phyloP scores from a whole-genome alignment of 2,797 vertebrate species.

The Meda fulgida region DNA sequence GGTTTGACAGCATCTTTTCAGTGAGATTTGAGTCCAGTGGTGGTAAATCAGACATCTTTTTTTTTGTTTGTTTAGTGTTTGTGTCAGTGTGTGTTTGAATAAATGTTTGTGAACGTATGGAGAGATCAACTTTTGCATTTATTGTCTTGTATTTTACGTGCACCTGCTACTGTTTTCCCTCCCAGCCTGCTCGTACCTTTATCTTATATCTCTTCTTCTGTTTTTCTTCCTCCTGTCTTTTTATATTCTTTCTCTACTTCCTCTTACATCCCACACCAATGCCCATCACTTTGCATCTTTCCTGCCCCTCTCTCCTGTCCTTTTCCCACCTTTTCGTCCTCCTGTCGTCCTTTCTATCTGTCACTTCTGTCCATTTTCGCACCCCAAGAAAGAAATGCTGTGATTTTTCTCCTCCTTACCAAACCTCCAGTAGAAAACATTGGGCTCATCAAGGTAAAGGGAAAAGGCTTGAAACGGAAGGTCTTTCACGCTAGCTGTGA shows the following conservation, averaged over 20 bases:
- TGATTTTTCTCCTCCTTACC: slow-evolving; percentile 89
- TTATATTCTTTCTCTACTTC: slow-evolving; percentile 74
- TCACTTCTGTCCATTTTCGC: slow-evolving; percentile 60
- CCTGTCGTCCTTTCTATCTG: slow-evolving; percentile 72
- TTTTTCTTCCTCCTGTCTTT: slow-evolving; percentile 76
- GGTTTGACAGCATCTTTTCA: not conserved
- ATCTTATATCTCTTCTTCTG: slow-evolving; percentile 75
- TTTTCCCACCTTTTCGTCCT: slow-evolving; percentile 52
- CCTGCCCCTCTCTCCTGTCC: slow-evolving; percentile 63
- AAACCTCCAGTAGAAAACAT: slow-evolving; percentile 91
- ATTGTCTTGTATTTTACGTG: slow-evolving; percentile 66
- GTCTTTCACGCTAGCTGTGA: slow-evolving; percentile 89
- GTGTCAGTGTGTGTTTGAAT: slow-evolving; percentile 36
- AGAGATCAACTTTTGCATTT: slow-evolving; percentile 59
- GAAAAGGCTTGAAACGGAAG: slow-evolving; percentile 89
- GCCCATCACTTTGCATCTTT: slow-evolving; percentile 54
- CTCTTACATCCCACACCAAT: slow-evolving; percentile 43
- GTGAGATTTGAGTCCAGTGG: not conserved
- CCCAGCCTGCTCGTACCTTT: slow-evolving; percentile 77
- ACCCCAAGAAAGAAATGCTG: slow-evolving; percentile 88
- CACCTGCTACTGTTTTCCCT: slow-evolving; percentile 76
- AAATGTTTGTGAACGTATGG: not conserved
- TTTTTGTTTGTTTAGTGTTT: not conserved
- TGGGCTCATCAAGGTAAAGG: slow-evolving; percentile 90
- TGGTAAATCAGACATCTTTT: not conserved